Base-by-base conservation (phyloP, 2,888 invertebrate genomes). In the Cantharis rustica region DNA sequence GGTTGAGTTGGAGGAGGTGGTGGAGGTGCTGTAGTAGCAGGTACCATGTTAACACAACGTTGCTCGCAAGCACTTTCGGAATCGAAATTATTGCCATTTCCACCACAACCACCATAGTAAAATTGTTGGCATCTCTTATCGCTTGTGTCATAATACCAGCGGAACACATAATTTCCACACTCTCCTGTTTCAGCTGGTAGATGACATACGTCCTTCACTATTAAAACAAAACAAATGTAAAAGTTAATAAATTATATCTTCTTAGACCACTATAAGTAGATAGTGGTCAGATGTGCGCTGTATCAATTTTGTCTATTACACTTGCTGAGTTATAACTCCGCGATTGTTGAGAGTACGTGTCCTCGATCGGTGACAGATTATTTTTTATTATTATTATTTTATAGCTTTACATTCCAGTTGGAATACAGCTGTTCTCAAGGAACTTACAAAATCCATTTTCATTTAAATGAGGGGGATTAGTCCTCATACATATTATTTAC, bases 61-160 rank as follows among this genome's bases (percentile, higher is more conserved):
- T 88, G 88, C 79, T 91, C 86, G 83, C 96, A 97, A 69, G 92
- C 92, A 66, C 90, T 88, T 85, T 94, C 91, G 0, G 91, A 90
- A 10, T 86, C 86, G 89, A 97, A 98, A 88, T 96, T 96, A 88
- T 98, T 98, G 1, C 91, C 92, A 85, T 98, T 99, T 26, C 98
- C 98, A 16, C 94, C 94, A 86, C 98, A 98, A 69, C 98, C 98
- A 61, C 97, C 96, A 86, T 94, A 98, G 82, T 95, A 93, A 89
- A 98, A 98, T 84, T 93, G 93, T 72, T 91, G 89, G 87, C 98
- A 98, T 47, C 90, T 89, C 78, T 92, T 91, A 68, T 93, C 92
- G 83, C 91, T 91, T 0, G 94, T 93, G 86, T 98, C 95, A 87
- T 91, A 98, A 89, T 94, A 97, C 95, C 95, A 98, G 76, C 92